Conservation (phyloP, 53 echinoderm and acorn worm genomes). For the Paracentrotus lividus region DNA sequence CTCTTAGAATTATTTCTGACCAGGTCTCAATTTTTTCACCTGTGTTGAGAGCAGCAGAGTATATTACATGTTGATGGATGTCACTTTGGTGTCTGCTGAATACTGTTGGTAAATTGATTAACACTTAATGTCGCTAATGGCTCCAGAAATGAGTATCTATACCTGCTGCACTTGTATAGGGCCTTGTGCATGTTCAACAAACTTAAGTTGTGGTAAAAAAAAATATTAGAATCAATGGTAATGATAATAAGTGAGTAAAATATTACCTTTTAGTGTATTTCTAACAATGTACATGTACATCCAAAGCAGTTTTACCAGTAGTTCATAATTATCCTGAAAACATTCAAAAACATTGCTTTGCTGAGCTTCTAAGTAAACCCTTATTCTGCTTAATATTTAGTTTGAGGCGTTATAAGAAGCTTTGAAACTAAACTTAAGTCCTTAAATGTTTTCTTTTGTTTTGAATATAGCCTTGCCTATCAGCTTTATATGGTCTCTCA, state of each 20-base stretch:
- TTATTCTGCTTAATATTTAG: not conserved
- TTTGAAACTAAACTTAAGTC: not conserved
- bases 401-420: not conserved
- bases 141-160: no score
- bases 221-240: not conserved
- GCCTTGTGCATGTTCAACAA: no score
- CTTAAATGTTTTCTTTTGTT: not conserved
- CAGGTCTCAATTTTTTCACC: no score
- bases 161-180: no score
- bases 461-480: constrained; percentile 94
- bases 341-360: not conserved
- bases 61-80: no score
- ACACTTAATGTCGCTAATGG: no score
- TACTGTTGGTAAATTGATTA: no score
- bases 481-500: constrained; percentile 97
- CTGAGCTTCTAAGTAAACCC: not conserved
- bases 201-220: no score
- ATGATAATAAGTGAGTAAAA: not conserved
- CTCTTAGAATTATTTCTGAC: no score
- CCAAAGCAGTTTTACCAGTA: not conserved
- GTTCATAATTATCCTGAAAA: not conserved
- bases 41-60: no score
- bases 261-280: not conserved
- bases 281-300: not conserved
- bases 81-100: no score